Base-by-base conservation (phyloP, 2,888 invertebrate genomes). In the Bruchidius siliquastri region DNA sequence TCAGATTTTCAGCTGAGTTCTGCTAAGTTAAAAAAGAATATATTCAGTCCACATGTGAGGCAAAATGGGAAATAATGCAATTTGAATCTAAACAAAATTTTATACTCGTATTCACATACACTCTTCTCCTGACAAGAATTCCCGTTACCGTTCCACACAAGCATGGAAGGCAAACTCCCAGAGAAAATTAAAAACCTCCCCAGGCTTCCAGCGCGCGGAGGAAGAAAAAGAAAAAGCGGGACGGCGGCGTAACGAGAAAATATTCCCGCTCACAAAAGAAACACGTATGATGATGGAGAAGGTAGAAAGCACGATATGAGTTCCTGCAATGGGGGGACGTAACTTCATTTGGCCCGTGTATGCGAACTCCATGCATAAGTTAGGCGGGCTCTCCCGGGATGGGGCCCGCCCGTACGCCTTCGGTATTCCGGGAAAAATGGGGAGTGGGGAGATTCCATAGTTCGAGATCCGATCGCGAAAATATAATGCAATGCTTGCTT, bases 301-400 rank as follows among this genome's bases (percentile, higher is more conserved):
- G 76, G 77, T 76, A 72, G 73, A 72, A 73, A 75, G 74, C 73
- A 68, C 21, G 68, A 68, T 22, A 22, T 68, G 68, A 68, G 21
- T 22, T 68, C 68, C 68, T 21, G 21, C 68, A 68, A 21, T 21
- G 68, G 21, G 22, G 68, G 68, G 68, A 22, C 21, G 77, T 81
- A 81, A 81, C 80, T 81, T 80, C 79, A 81, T 80, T 80, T 79
- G 76, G 74, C 76, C 76, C 78, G 76, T 79, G 77, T 80, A 80
- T 79, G 79, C 76, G 78, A 79, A 78, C 77, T 79, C 77, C 78
- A 80, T 80, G 80, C 79, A 80, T 81, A 79, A 80, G 78, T 79
- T 79, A 81, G 76, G 75, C 74, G 74, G 77, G 77, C 74, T 77
- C 74, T 76, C 74, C 71, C 68, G 49, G 49, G 49, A 49, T 49